phyloP scores from a whole-genome alignment of 2,888 invertebrate species.

The Trichogramma evanescens region DNA sequence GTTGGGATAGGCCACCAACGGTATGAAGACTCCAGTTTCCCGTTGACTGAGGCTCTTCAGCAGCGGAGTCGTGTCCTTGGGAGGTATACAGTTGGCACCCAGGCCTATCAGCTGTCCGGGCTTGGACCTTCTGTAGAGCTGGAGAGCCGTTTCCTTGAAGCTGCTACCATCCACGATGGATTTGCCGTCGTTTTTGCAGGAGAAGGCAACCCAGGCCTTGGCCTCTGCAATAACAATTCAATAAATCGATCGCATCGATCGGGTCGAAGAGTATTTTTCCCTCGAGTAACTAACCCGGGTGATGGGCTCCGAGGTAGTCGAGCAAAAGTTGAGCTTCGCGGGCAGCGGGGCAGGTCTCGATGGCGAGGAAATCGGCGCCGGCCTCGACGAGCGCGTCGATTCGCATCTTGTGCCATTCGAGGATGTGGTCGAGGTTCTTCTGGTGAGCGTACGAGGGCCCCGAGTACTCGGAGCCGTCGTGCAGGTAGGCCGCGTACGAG shows the following conservation, averaged over 20 bases:
- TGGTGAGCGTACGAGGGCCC: conserved; percentile 65
- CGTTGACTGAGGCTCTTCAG: conserved; percentile 50
- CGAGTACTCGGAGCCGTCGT: conserved; percentile 86
- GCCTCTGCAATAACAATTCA: conserved; percentile 57
- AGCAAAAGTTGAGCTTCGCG: conserved; percentile 76
- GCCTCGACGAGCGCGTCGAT: conserved; percentile 71
- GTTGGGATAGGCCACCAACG: conserved; percentile 86
- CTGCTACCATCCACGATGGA: conserved; percentile 72
- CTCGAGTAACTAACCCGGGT: too few relatives aligned
- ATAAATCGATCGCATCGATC: conserved; percentile 41
- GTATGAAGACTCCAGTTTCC: conserved; percentile 51
- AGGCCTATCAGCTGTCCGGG: conserved; percentile 71
- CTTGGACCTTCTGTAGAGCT: background rate
- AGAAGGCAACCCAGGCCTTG: conserved; percentile 81
- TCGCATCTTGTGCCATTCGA: conserved; percentile 76
- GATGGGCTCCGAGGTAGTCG: conserved; percentile 52
- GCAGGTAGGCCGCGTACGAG: conserved; percentile 81
- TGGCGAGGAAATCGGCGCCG: conserved; percentile 75
- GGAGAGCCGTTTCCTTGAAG: conserved; percentile 59
- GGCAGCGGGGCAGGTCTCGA: conserved; percentile 85
- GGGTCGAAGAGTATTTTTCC: too few relatives aligned
- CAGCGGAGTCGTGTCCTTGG: conserved; percentile 49
- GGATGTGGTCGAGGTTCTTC: conserved; percentile 58
- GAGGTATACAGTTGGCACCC: conserved; percentile 80
- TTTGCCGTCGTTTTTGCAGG: conserved; percentile 62